Percentiles rank a stretch among this genome's conserved stretches.
Conservation (phyloP, 2,888 invertebrate genomes). For the Mesorhabditis sp. region DNA sequence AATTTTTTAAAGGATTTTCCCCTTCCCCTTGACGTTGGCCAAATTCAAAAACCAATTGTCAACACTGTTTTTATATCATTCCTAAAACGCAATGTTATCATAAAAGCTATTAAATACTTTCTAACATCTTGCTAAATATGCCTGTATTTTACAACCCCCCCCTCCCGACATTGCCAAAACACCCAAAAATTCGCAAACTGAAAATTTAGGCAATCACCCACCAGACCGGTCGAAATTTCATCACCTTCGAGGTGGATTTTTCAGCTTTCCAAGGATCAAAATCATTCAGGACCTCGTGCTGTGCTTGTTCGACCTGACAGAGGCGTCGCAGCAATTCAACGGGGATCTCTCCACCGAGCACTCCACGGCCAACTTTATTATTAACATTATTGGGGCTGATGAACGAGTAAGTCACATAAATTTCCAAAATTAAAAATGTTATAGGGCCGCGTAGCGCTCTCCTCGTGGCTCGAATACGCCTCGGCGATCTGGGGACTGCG, state of each 20-base stretch:
- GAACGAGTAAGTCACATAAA: neutral
- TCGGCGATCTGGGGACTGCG: neutral
- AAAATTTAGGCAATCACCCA: neutral
- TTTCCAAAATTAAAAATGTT: neutral
- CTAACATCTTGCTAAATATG: no score
- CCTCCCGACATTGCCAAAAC: no score
- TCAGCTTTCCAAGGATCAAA: neutral
- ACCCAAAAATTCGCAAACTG: neutral
- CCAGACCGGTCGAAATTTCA: neutral
- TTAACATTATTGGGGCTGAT: neutral
- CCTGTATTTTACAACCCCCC: no score
- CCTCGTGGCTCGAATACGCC: neutral
- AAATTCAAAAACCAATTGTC: no score
- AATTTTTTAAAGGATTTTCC: no score
- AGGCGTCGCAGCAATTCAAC: slow-evolving; percentile 7
- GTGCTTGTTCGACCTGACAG: slow-evolving; percentile 41
- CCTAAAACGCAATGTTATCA: no score
- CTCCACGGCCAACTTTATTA: neutral
- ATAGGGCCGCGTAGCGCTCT: neutral
- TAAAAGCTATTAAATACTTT: no score
- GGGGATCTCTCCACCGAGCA: neutral
- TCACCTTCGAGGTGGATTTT: slow-evolving; percentile 1
- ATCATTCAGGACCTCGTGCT: slow-evolving; percentile 40
- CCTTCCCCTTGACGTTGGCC: no score
- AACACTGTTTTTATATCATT: no score